Evolutionary conservation across 2,888 invertebrate species (phyloP), one percentile per base, ranked within the genome.

Genomic region (Eremobia ochroleuca): DNA sequence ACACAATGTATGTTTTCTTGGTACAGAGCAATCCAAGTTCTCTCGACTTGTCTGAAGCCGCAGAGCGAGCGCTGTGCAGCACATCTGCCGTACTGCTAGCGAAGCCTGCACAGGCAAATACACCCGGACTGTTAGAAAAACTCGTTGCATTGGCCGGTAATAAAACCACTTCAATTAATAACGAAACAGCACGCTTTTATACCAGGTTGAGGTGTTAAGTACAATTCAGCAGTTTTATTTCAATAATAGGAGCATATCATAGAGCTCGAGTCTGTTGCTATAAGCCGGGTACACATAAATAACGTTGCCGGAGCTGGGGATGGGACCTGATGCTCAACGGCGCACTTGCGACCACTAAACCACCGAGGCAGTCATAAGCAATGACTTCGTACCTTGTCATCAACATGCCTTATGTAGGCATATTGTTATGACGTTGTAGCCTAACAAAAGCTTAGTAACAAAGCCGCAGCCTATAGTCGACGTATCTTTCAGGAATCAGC

Each of bases 101-200:
- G 40, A 52, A 37, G 11, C 55, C 28, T 28, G 46, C 62, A 15
- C 15, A 11, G 0, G 9, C 11, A 8, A 1, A 5, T 28, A 43
- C 46, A 25, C 13, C 71, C 0, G 46, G 52, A 9, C 28, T 85
- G 4, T 43, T 84, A 0, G 43, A 85, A 18, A 67, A 78, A 37
- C 58, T 85, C 15, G 62, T 62, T 15, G 43, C 43, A 52, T 37
- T 85, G 13, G 43, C 76, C 1, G 77, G 84, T 85, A 67, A 59
- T 11, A 40, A 73, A 73, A 46, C 21, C n/a, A 46, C 5, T 40
- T 58, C 1, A 34, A n/a, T 28, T 40, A 28, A 21, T n/a, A 40
- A 65, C 55, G 18, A 34, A 62, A 13, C 25, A n/a, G 4, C 34
- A 37, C 34, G 15, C 2, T 37, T n/a, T 8, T 15, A 34, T n/a